Base-by-base conservation (phyloP, 1,140 invertebrate genomes). In the Eueides isabella region DNA sequence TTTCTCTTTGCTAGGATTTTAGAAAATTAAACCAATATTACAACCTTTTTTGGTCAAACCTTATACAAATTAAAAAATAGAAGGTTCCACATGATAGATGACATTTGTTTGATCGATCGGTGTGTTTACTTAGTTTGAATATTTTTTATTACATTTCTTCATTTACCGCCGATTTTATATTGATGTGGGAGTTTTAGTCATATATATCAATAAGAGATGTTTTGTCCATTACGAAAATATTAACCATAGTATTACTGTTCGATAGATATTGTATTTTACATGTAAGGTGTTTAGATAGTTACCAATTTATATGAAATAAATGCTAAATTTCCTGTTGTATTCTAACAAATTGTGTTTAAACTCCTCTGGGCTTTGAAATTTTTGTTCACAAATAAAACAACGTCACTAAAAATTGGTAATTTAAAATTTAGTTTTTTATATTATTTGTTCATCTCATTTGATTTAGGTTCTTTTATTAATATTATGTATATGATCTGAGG, bases 1-100 rank as follows among this genome's bases (percentile, higher is more conserved):
- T 86, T 86, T 67, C 67, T 78, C 29, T 85, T 90, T 67, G 79
- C 85, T 67, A 86, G 83, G 77, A 84, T 92, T 68, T 74, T 90
- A 69, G 86, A 89, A 74, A 80, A 87, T 66, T 89, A 81, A 81
- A 67, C 19, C 48, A 55, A 55, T 30, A 29, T n/a, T 30, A 7
- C 23, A 30, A 55, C n/a, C 19, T 12, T 44, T 55, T 62, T 41
- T 62, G 66, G n/a, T 28, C 44, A 71, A 68, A 64, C 61, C 23
- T 55, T 68, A 35, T 55, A 6, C 48, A 55, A 55, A 55, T 23
- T 26, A n/a, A 55, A 55, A 55, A 4, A 55, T 23, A 55, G 48
- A 38, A 55, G 23, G 48, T 55, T 19, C 9, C 48, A 55, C 6
- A 2, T 44, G 6, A 1, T 55, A 55, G 9, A 55, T 55, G 48